Base-by-base conservation (phyloP, 2,888 invertebrate genomes). In the Synergus laeviventris region DNA sequence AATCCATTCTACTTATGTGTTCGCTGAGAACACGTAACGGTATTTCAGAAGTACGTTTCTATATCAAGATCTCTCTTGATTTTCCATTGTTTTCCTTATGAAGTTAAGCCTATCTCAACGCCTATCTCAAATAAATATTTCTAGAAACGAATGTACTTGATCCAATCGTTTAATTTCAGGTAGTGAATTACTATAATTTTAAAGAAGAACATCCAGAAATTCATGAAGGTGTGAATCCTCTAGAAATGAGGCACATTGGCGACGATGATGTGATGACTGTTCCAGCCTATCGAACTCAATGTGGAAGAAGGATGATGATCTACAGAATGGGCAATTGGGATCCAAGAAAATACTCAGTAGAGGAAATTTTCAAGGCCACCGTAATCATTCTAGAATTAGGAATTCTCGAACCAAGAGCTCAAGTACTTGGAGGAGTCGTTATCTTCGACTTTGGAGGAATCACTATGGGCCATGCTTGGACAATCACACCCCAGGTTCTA, bases 251-350 rank as follows among this genome's bases (percentile, higher is more conserved):
- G 42, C 91, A 91, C 77, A 92, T 96, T 11, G 96, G 95, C 0
- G 94, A 95, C 21, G 92, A 94, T 11, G 93, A 94, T 79, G 92
- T 96, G 3, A 92, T 96, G 61, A 93, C 94, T 0, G 96, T 95
- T 3, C 94, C 96, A 0, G 95, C 96, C 0, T 96, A 96, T 86
- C 92, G 94, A 42, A 96, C 96, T 81, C 95, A 95, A 87, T 93
- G 93, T 78, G 96, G 95, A 2, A 92, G 95, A 78, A 92, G 96
- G 74, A 92, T 96, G 82, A 92, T 96, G 85, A 91, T 96, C 73
- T 95, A 94, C 87, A 94, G 95, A 88, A 92, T 96, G 82, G 95
- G 95, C 49, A 93, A 95, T 82, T 97, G 96, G 96, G 93, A 95
- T 82, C 94, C 96, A 0, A 94, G 93, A 83, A 91, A 92, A 54